Evolutionary conservation across 2,888 invertebrate species (phyloP).

Genomic region (Limnephilus lunatus): DNA sequence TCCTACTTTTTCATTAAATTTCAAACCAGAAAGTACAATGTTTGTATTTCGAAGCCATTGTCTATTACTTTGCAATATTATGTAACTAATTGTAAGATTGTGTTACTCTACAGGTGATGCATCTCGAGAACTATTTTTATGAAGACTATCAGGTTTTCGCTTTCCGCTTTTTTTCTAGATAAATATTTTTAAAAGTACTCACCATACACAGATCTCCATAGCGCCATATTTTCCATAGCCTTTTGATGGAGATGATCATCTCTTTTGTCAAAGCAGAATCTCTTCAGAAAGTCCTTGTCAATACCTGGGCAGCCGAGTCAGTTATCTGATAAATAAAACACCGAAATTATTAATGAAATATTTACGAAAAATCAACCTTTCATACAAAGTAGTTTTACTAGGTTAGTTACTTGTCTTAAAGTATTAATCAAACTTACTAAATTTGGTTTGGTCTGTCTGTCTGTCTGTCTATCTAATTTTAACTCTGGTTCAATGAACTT

Average conservation of each 20-base stretch:
- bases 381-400: background rate
- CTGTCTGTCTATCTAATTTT: too few species aligned
- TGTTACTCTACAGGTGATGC: too few species aligned
- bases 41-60: background rate
- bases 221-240: constrained; percentile 77
- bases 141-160: background rate
- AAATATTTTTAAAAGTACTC: constrained; percentile 65
- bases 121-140: background rate
- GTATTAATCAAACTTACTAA: too few species aligned
- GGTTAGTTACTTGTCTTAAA: background rate
- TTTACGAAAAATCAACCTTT: background rate
- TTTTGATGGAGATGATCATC: constrained; percentile 75
- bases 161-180: background rate
- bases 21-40: background rate
- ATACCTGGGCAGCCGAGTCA: background rate
- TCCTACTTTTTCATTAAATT: too few species aligned
- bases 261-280: constrained; percentile 8
- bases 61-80: background rate
- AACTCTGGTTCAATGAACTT: too few species aligned
- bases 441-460: too few species aligned
- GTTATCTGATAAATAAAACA: constrained; percentile 13
- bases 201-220: constrained; percentile 78
- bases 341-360: background rate
- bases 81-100: too few species aligned
- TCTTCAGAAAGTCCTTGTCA: background rate